Conservation (phyloP, 2,888 invertebrate species). For the Chouioia cunea region DNA sequence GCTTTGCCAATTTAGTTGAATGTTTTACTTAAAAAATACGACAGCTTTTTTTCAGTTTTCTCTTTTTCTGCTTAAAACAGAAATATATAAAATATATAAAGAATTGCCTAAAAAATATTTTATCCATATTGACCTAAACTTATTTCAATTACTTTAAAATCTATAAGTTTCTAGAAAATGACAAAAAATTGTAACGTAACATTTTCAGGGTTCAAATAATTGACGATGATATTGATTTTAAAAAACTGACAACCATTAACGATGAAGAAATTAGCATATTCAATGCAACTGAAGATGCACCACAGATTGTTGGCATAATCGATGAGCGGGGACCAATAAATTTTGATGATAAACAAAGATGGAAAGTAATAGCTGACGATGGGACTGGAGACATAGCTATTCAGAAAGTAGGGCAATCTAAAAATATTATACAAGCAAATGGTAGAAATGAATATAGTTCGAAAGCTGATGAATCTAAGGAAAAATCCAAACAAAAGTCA, state of each 20-base stretch:
- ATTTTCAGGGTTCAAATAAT: conserved; percentile 82
- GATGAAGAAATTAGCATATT: conserved; percentile 78
- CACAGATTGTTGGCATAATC: conserved; percentile 88
- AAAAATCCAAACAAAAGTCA: conserved; percentile 27
- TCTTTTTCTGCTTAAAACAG: too few species aligned
- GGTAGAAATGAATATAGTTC: conserved; percentile 13
- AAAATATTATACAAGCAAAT: conserved; percentile 3
- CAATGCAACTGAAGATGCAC: conserved; percentile 87
- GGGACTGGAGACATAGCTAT: conserved; percentile 55
- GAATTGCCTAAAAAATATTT: background rate
- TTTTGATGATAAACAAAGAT: conserved; percentile 61
- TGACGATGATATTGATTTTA: conserved; percentile 84
- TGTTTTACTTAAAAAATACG: too few species aligned
- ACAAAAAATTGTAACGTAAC: conserved; percentile 45
- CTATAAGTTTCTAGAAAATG: conserved; percentile 31
- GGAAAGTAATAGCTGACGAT: conserved; percentile 66
- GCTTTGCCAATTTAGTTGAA: too few species aligned
- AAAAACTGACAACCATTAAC: conserved; percentile 73
- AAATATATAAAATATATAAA: too few species aligned
- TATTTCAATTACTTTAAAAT: background rate
- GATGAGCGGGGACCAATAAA: conserved; percentile 75
- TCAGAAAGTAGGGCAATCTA: conserved; percentile 21
- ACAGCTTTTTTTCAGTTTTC: too few species aligned
- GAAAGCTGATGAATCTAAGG: conserved; percentile 2
- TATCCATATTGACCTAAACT: background rate